These are phyloP conservation scores for Flabesymbios commensalis DNA, from an alignment of 2,888 invertebrate genomes.

Conservation along the genomic window DNA sequence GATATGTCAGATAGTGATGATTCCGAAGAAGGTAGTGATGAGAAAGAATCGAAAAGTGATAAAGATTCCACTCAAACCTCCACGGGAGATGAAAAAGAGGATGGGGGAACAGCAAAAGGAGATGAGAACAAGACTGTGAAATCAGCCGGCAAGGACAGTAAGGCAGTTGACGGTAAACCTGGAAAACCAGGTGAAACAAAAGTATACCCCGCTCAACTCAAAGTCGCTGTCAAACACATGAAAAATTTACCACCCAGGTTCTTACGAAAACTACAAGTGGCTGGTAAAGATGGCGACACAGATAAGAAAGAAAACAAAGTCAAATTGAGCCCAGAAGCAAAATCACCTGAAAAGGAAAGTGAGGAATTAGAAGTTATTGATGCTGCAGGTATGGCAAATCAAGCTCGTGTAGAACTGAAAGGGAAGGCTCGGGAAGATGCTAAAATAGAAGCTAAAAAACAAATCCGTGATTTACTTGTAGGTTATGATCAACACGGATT, in stretches of 20 bases:
- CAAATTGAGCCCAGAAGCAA: neutral
- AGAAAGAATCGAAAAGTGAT: neutral
- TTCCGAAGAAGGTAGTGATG: conserved; percentile 3
- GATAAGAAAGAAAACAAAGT: conserved; percentile 3
- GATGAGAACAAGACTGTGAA: conserved; percentile 3
- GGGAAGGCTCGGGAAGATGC: conserved; percentile 16
- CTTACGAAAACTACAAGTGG: conserved; percentile 27
- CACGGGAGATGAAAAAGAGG: neutral
- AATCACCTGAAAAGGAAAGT: neutral
- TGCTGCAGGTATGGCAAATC: too few species aligned
- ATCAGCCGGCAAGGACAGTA: neutral
- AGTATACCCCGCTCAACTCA: conserved; percentile 36
- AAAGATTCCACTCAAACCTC: neutral
- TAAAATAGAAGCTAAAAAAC: conserved; percentile 26
- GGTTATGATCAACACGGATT: too few species aligned
- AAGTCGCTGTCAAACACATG: conserved; percentile 41
- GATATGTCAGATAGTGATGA: conserved; percentile 32
- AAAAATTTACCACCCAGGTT: conserved; percentile 37
- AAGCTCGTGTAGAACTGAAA: conserved; percentile 27
- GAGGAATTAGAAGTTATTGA: neutral
- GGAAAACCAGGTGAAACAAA: conserved; percentile 19
- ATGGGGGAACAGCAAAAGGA: neutral
- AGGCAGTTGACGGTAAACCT: conserved; percentile 3
- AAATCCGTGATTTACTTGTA: conserved; percentile 26
- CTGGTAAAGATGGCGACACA: conserved; percentile 16